A percentile compares a stretch with the other conserved stretches of the same genome.
Conservation (phyloP, 2,797 vertebrate genomes). For the Remorina albescens region DNA sequence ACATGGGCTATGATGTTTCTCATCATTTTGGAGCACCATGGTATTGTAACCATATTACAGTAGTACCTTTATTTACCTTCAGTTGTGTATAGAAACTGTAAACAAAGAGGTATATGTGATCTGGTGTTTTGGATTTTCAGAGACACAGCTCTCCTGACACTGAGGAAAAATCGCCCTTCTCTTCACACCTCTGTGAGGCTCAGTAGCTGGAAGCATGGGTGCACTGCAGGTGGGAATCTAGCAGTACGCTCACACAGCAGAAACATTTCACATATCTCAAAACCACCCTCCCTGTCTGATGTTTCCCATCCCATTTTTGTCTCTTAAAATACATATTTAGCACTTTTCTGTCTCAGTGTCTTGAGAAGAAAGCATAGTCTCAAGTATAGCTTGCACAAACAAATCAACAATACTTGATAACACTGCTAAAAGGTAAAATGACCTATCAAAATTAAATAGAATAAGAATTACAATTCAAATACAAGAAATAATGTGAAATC, state of each 20-base stretch:
- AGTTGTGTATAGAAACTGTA: constrained; percentile 97
- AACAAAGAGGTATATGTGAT: constrained; percentile 99
- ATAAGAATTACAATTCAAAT: constrained; percentile 91
- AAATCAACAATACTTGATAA: constrained; percentile 93
- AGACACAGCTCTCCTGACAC: constrained; percentile 92
- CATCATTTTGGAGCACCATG: constrained; percentile 96
- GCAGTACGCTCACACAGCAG: constrained; percentile 65
- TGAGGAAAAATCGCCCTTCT: constrained; percentile 81
- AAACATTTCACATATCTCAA: constrained; percentile 66
- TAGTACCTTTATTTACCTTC: constrained; percentile 95
- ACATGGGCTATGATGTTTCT: constrained; percentile 91
- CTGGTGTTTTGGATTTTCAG: constrained; percentile 91
- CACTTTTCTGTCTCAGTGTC: constrained; percentile 83
- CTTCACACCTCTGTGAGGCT: constrained; percentile 80
- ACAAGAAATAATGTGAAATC: constrained; percentile 91
- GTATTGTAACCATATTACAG: constrained; percentile 96
- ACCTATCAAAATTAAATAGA: constrained; percentile 91
- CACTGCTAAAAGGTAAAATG: constrained; percentile 94
- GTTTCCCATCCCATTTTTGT: constrained; percentile 45
- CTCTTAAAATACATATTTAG: constrained; percentile 46
- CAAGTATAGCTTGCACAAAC: constrained; percentile 89
- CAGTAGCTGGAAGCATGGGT: constrained; percentile 83
- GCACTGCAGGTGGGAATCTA: constrained; percentile 52
- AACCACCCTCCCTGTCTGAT: constrained; percentile 50
- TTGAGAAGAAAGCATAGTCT: constrained; percentile 86